These are phyloP conservation scores for Phrynocephalus vlangalii DNA, from an alignment of 2,797 vertebrate genomes.

Conservation along the genomic window DNA sequence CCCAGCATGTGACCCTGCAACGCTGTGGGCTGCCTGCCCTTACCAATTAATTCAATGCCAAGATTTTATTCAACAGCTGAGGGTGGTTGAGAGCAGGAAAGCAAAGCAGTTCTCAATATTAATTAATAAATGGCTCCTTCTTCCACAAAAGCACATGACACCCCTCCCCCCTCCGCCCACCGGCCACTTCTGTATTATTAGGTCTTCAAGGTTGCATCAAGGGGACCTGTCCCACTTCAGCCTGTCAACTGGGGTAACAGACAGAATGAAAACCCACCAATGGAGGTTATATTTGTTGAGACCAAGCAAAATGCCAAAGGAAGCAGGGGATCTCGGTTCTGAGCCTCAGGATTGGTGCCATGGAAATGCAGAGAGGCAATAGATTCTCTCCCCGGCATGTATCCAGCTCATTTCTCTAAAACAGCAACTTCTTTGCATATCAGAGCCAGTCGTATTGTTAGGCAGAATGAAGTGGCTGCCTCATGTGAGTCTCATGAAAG, in stretches of 20 bases:
- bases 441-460: too few relatives aligned
- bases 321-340: neutral
- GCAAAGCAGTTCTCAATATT: neutral
- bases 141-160: too few relatives aligned
- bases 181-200: neutral
- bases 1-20: neutral
- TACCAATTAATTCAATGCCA: neutral
- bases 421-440: neutral
- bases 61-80: neutral
- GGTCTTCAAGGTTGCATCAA: too few relatives aligned
- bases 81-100: neutral
- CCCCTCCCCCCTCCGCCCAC: rapidly evolving
- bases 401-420: neutral
- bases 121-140: neutral
- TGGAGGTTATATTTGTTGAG: too few relatives aligned
- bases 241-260: too few relatives aligned
- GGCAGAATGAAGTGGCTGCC: too few relatives aligned
- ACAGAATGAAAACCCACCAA: too few relatives aligned
- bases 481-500: neutral
- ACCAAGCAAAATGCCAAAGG: neutral
- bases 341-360: neutral
- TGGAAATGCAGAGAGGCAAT: neutral
- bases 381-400: neutral
- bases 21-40: neutral
- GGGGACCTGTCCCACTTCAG: too few relatives aligned